Base-by-base conservation (phyloP, 2,113 vertebrate genomes). In the Neolamprologus devosi region DNA sequence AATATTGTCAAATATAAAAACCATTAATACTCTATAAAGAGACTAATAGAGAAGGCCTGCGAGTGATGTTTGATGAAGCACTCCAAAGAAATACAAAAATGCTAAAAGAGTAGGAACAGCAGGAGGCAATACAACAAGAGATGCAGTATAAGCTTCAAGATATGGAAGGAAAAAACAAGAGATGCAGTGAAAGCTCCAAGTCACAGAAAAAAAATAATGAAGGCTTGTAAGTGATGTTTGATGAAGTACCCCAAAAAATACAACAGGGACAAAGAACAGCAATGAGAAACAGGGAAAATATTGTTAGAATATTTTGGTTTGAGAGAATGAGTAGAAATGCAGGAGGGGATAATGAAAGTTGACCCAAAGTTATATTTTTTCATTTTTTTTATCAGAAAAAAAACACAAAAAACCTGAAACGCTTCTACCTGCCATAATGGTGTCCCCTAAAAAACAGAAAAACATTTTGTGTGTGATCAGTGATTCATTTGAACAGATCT, bases 141-240 rank as follows among this genome's bases (percentile, higher is more conserved):
- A 58, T 58, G 55, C 10, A 54, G 10, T 12, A 21, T 6, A 54
- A 54, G 51, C 55, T 28, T 28, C 13, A 28, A 58, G 26, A 57
- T 57, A 57, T 9, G 54, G 54, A 57, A 57, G 54, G 13, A 57
- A 57, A 57, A 26, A 57, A 8, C 55, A 58, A 58, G 55, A 28
- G 55, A 28, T 58, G 55, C 8, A 16, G 13, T 28, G 55, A 16
- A 58, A 58, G 55, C 55, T 58, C 13, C 55, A 28, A 58, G 55
- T 57, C 21, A 57, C 54, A 57, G 54, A 14, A 57, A 55, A 26
- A 0, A 55, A 54, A 54, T 57, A 26, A 57, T 0, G 2, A 55
- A 55, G 6, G 21, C 11, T 55, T 23, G n/a, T 12, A 55, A 55
- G 21, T 23, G 53, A 55, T 55, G 11, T 55, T 2, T 55, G 54